Evolutionary conservation across 35 echinoderm and acorn worm species (phyloP).

Genomic region (Apostichopus californicus): DNA sequence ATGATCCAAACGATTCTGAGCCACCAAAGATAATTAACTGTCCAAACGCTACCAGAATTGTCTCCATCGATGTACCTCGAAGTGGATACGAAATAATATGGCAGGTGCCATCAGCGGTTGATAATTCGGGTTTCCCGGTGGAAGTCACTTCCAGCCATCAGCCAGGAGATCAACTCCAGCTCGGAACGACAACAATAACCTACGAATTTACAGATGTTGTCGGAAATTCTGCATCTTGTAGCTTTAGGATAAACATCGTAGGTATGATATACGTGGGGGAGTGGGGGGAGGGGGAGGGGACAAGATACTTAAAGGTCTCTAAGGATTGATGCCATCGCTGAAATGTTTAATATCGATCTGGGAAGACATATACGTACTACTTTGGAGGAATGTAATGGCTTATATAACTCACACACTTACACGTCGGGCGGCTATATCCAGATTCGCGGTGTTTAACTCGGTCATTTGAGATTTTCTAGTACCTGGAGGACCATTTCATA

Average conservation of each 20-base stretch:
- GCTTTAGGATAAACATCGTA: neutral
- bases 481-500: too few relatives aligned
- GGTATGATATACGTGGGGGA: neutral
- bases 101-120: constrained; percentile 5
- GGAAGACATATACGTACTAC: too few relatives aligned
- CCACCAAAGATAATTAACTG: neutral
- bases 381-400: too few relatives aligned
- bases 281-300: too few relatives aligned
- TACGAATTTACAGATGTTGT: constrained; percentile 7
- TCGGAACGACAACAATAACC: neutral
- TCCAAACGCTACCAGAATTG: neutral
- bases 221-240: constrained; percentile 8
- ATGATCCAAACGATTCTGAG: neutral
- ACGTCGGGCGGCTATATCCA: too few relatives aligned
- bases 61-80: neutral
- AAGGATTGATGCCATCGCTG: too few relatives aligned
- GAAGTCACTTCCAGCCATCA: neutral
- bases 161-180: neutral
- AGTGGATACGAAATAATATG: neutral
- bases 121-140: constrained; percentile 26
- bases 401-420: too few relatives aligned
- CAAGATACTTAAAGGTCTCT: too few relatives aligned
- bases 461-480: too few relatives aligned
- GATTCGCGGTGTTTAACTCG: too few relatives aligned
- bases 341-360: too few relatives aligned